A percentile compares a stretch with the other conserved stretches of the same genome.
phyloP scores from a whole-genome alignment of 1,140 invertebrate species.

The Callitettix versicolor region DNA sequence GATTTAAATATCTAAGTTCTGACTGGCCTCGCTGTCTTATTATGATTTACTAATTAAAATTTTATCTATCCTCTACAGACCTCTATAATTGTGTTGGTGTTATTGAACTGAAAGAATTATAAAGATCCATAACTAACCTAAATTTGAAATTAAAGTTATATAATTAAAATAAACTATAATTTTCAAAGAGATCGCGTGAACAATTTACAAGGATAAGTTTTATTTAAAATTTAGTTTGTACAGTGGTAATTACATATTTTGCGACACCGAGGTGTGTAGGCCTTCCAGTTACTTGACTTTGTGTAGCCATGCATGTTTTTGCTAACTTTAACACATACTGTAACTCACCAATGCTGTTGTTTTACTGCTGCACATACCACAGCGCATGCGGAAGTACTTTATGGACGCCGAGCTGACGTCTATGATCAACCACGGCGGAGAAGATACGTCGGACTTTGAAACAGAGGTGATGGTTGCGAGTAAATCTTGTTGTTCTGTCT shows the following conservation, averaged over 20 bases:
- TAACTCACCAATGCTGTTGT: background rate
- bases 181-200: background rate
- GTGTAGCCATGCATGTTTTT: background rate
- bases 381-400: conserved; percentile 61
- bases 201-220: background rate
- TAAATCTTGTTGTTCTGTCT: background rate
- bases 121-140: too few species aligned
- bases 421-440: conserved; percentile 51
- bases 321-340: conserved; percentile 12
- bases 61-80: too few species aligned
- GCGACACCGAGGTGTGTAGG: too few species aligned
- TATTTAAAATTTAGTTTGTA: background rate
- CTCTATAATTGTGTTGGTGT: too few species aligned
- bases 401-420: conserved; percentile 58
- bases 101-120: too few species aligned
- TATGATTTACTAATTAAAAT: too few species aligned
- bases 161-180: too few species aligned
- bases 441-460: conserved; percentile 48
- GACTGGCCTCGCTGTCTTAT: too few species aligned
- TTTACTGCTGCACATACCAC: conserved; percentile 30
- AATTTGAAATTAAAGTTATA: background rate
- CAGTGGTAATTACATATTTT: too few species aligned
- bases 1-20: too few species aligned
- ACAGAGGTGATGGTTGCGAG: conserved; percentile 4
- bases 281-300: too few species aligned